Evolutionary conservation across 2,888 invertebrate species (phyloP), one percentile per base, ranked within the genome.

Genomic region (Lamproptera curius): DNA sequence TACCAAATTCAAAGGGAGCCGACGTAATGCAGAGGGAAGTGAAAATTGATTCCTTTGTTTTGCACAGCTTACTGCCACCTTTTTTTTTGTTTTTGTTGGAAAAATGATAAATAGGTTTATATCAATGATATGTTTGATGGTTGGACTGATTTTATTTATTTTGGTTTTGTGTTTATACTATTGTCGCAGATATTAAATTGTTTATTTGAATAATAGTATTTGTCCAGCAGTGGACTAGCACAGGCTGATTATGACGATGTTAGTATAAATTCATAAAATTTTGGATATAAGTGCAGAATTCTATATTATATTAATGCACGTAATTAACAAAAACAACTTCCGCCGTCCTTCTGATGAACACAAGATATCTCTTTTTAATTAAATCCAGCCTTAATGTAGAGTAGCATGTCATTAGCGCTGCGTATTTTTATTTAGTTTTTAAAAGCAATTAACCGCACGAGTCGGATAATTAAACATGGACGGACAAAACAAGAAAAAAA

Each of bases 321-420:
- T n/a, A n/a, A n/a, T n/a, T n/a, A n/a, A n/a, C n/a, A n/a, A n/a
- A n/a, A n/a, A 16, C n/a, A 17, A 20, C 16, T 11, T 35, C 35
- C 13, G 28, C 33, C 11, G 45, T 34, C 20, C 15, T n/a, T 17
- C 23, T 26, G 40, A 46, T 40, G 34, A 26, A 14, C 46, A 46
- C 46, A 40, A 26, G 40, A 46, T 35, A 28, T 46, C 35, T 35
- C 35, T 16, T 16, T 40, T 40, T 35, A 46, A 46, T 46, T 35
- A 46, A 40, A 15, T 10, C 26, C 40, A 8, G 16, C 9, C 39
- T 46, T 35, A 46, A 46, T 35, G 13, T 14, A 26, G 5, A n/a
- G 42, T 6, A 15, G 13, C 26, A 15, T 34, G 34, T 39, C n/a
- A 16, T 45, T 31, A 44, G 39, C 33, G 16, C 10, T 35, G 15